phyloP scores from a whole-genome alignment of 2,113 vertebrate genomes.

The Vulpes lagopus region DNA sequence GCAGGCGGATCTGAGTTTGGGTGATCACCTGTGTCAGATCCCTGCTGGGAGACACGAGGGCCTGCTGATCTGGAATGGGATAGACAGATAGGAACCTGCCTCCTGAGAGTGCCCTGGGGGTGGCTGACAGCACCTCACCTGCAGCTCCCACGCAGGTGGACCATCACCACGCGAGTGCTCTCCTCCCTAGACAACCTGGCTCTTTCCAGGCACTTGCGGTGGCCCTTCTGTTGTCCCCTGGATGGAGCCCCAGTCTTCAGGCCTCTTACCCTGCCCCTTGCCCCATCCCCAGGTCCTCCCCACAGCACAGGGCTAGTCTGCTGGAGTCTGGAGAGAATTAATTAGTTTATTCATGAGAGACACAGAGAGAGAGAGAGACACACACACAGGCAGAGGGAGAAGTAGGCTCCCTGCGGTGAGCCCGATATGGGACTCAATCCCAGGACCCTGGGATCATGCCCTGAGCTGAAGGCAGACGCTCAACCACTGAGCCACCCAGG shows the following conservation, averaged over 20 bases:
- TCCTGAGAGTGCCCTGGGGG: neutral
- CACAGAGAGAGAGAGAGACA: no score
- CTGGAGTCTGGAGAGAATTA: neutral
- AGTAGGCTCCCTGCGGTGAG: no score
- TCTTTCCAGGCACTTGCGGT: neutral
- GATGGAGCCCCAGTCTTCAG: neutral
- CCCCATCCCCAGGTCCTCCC: neutral
- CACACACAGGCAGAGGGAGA: no score
- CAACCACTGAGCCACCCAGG: no score
- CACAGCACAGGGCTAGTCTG: neutral
- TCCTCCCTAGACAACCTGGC: neutral
- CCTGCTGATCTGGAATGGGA: no score
- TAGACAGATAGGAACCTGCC: fast-evolving
- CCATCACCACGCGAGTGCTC: neutral
- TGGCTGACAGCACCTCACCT: fast-evolving
- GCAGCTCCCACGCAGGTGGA: neutral
- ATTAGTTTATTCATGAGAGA: no score
- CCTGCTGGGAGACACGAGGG: neutral
- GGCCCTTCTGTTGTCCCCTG: neutral
- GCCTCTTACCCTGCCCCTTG: neutral
- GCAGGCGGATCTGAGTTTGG: fast-evolving
- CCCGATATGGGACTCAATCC: no score
- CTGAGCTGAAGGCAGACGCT: no score
- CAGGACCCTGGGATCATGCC: no score
- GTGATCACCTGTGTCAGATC: no score